Evolutionary conservation across 2,797 vertebrate genomes (phyloP), one percentile per base, ranked within the genome.

Genomic region (Staurois parvus): DNA sequence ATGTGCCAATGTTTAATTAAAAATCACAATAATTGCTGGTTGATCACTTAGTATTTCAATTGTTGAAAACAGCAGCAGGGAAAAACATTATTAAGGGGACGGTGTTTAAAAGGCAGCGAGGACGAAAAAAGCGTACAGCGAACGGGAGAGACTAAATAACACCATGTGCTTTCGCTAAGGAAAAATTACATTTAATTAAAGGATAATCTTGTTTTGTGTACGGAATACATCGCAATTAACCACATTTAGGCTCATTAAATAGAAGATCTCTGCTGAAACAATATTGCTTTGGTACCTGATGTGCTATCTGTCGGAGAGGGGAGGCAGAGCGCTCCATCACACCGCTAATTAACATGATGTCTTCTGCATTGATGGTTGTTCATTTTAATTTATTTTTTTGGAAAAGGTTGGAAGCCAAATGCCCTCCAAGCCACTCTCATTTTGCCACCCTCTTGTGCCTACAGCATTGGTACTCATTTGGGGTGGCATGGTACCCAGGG

Each of bases 1-100:
- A 76, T 76, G 76, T 37, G 56, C 9, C 40, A 45, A 90, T 91
- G 82, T 89, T 93, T 93, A 93, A 93, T 94, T 92, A 93, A 90
- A 69, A 88, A 90, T 89, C 85, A 83, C 5, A 81, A 91, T 85
- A 90, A 88, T 91, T 91, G 84, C 90, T 91, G 86, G 76, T 88
- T 83, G 85, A 83, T 90, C 79, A 77, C 87, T 32, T 72, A 75
- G 89, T 79, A 79, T 72, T 80, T 72, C 56, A 76, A 56, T 78
- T 78, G 40, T 67, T 67, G 4, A 78, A 83, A 86, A 42, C 74
- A 52, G 68, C 29, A 40, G 76, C 79, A 29, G 56, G 21, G 62
- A 56, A 42, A 85, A 52, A 66, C 29, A 66, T 74, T 79, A 56
- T 79, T 72, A 32, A 28, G 15, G 66, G 66, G 66, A 34, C 42